phyloP scores from a whole-genome alignment of 2,113 vertebrate genomes.

The Ctenodactylus gundi region DNA sequence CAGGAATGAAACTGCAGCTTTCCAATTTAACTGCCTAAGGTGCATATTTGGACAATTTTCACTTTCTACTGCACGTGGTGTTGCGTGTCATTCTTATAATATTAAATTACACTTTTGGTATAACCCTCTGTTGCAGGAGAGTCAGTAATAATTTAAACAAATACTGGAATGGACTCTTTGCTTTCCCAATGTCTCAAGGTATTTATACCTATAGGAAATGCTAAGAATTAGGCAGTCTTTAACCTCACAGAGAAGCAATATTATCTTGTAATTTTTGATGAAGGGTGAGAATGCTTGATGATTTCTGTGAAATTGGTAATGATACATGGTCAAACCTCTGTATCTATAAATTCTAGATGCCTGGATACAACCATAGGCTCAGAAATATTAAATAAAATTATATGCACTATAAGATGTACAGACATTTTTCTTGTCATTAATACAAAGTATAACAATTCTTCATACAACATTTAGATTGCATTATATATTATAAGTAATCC shows the following conservation, averaged over 20 bases:
- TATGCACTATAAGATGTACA: background rate
- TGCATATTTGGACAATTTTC: conserved; percentile 29
- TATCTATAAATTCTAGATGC: background rate
- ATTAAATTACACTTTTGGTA: conserved; percentile 31
- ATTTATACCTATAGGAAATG: background rate
- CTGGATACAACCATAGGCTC: background rate
- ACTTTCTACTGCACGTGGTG: background rate
- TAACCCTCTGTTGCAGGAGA: background rate
- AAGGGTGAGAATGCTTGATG: background rate
- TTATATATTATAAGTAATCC: background rate
- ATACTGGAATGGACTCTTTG: background rate
- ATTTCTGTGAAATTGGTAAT: background rate
- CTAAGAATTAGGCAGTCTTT: background rate
- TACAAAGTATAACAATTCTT: background rate
- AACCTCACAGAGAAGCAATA: background rate
- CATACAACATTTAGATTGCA: background rate
- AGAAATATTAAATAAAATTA: background rate
- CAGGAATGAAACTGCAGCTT: conserved; percentile 60
- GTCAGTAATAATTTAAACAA: background rate
- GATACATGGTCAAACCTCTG: fast-evolving
- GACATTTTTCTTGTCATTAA: background rate
- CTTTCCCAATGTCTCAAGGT: background rate
- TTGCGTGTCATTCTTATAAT: conserved; percentile 48
- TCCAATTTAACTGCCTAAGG: conserved; percentile 50
- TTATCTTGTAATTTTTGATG: background rate